Evolutionary conservation across 2,113 vertebrate species (phyloP).

Genomic region (Pitta sordida): DNA sequence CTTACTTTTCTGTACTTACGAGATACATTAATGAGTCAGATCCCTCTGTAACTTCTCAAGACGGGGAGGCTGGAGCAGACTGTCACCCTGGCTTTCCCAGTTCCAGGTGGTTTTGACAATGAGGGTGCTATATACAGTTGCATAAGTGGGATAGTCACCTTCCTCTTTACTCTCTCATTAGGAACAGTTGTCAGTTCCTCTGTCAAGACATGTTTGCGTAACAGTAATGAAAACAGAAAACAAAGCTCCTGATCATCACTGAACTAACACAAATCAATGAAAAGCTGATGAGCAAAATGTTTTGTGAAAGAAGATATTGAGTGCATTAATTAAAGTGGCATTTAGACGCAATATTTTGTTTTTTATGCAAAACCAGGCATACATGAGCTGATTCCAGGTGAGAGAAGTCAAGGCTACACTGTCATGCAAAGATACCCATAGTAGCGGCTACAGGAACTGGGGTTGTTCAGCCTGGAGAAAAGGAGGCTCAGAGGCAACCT

Average conservation of each 20-base stretch:
- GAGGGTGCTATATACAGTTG: background rate
- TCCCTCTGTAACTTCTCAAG: background rate
- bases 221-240: background rate
- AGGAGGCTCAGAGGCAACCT: no score
- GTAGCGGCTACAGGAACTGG: no score
- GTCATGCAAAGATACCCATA: background rate
- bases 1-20: background rate
- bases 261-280: background rate
- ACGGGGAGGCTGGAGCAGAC: background rate
- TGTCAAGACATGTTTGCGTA: background rate
- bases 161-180: background rate
- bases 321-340: background rate
- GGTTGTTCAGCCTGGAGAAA: no score
- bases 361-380: background rate
- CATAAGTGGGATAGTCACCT: background rate
- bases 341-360: background rate
- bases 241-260: background rate
- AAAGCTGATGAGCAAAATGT: background rate
- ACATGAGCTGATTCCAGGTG: background rate
- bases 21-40: background rate
- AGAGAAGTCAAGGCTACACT: background rate
- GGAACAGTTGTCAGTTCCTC: no score
- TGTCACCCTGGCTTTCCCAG: background rate
- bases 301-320: background rate
- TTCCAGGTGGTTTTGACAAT: background rate